Base-by-base conservation (phyloP, 2,113 vertebrate species). In the Brachyistius frenatus region DNA sequence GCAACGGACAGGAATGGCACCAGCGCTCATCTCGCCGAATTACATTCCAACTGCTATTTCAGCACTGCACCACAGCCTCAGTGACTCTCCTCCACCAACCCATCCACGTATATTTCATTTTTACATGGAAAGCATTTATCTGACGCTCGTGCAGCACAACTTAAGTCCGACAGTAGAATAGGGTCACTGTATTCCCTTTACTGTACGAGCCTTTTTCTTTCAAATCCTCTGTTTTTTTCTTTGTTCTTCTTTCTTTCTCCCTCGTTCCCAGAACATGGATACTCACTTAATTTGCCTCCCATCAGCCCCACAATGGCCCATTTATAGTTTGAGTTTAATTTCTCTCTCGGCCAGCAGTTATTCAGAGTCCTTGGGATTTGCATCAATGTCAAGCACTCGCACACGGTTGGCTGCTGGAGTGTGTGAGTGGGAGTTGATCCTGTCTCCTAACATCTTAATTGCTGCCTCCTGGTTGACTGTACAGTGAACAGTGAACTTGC, bases 281-380 rank as follows among this genome's bases (percentile, higher is more conserved):
- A 67, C 70, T 60, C 83, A 77, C 73, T 84, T 88, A 79, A 80
- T 84, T 80, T 73, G 47, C 57, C 44, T 56, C 55, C 66, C 77
- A 8, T 86, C 73, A 41, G 61, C 66, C 65, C 31, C 35, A 31
- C 81, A 64, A 50, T 57, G 70, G 53, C 58, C 72, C 54, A 73
- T 88, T 87, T 88, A 67, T 49, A 73, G 11, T 60, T 66, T 80
- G 23, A 23, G 72, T 84, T 79, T 75, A 76, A 80, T 85, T 85
- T 83, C 55, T 61, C 68, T 83, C 76, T 62, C 86, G 83, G 64
- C 80, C 68, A 54, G 70, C 73, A 78, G 66, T 68, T 50, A 81
- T 81, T 75, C 69, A 58, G 58, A 83, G 72, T 88, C 77, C 64
- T 76, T 90, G 86, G 89, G 89, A 90, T 87, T 91, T 85, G 56